Conservation (phyloP, 2,113 vertebrate species). For the Myrmophylax atrothorax region DNA sequence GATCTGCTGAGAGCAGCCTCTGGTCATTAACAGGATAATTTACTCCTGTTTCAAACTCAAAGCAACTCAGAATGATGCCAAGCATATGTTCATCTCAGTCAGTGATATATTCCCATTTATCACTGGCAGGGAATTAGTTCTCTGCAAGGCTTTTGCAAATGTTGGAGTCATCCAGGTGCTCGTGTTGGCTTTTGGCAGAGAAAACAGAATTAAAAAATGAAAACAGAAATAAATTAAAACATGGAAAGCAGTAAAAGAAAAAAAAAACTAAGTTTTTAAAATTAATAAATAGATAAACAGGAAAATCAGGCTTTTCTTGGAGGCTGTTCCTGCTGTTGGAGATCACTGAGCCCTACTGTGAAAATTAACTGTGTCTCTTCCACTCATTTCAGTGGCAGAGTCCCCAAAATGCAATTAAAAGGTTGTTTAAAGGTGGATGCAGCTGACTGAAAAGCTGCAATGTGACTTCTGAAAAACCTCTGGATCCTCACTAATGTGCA, state of each 20-base stretch:
- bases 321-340: background rate
- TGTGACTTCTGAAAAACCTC: background rate
- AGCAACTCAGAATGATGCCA: conserved; percentile 23
- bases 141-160: background rate
- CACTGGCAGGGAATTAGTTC: background rate
- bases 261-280: background rate
- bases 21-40: conserved; percentile 35
- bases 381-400: background rate
- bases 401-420: background rate
- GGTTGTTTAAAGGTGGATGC: background rate
- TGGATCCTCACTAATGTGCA: background rate
- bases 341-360: background rate
- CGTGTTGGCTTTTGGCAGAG: background rate
- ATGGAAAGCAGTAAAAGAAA: background rate
- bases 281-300: too few relatives aligned
- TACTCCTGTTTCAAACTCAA: conserved; percentile 32
- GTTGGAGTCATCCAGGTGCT: background rate
- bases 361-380: background rate
- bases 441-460: background rate
- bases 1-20: background rate
- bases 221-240: background rate
- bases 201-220: background rate
- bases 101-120: background rate
- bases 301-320: background rate
- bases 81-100: conserved; percentile 30